These are phyloP conservation scores for Vidua chalybeata DNA, from an alignment of 2,113 vertebrate species.

Conservation along the genomic window DNA sequence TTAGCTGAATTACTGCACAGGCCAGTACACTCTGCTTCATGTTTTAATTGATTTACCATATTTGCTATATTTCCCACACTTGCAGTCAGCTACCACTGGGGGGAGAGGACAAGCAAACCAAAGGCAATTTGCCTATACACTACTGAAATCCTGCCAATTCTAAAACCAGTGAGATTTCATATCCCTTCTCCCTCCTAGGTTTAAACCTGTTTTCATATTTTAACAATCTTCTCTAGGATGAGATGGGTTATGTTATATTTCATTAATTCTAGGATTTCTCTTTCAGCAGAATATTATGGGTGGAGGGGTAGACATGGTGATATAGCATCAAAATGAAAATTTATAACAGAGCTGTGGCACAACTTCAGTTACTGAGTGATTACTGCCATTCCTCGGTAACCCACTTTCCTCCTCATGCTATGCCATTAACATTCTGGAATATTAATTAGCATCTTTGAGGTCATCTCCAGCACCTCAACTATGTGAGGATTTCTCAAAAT, in stretches of 20 bases:
- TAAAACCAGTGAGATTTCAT: not conserved
- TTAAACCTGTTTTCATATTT: not conserved
- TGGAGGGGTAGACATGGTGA: not conserved
- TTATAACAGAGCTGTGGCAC: not conserved
- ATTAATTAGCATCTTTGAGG: slow-evolving; percentile 49
- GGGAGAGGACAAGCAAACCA: not conserved
- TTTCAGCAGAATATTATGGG: not conserved
- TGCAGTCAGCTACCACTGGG: not conserved
- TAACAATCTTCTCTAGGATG: not conserved
- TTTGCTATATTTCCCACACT: not conserved
- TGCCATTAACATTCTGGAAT: slow-evolving; percentile 13
- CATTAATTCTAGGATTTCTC: not conserved
- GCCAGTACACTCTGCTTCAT: not conserved
- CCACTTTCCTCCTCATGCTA: not conserved
- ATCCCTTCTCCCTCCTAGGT: not conserved
- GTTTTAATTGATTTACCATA: not conserved
- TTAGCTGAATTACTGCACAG: not conserved
- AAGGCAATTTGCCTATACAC: not conserved
- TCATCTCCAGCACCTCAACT: not conserved
- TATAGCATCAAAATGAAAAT: not conserved
- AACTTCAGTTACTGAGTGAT: not conserved
- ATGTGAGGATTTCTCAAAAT: slow-evolving; percentile 34
- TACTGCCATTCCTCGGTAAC: slow-evolving; percentile 23
- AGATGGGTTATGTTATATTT: not conserved
- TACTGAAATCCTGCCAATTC: not conserved